These are phyloP conservation scores for Tridacna gigas DNA, from an alignment of 2,888 invertebrate species.

Conservation along the genomic window DNA sequence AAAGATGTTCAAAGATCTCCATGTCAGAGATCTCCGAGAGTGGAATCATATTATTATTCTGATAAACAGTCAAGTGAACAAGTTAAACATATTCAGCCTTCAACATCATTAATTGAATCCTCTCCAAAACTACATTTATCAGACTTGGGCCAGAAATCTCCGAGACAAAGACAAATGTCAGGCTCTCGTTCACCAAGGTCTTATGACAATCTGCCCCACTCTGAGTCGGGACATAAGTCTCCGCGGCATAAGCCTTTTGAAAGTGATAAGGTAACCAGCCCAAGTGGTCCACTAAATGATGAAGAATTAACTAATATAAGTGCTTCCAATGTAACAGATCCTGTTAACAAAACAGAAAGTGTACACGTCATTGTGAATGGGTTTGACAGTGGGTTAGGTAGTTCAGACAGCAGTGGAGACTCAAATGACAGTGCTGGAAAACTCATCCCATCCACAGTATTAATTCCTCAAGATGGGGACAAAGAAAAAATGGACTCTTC, in stretches of 20 bases:
- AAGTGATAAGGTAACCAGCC: neutral
- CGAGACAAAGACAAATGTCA: conserved; percentile 22
- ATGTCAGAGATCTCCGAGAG: conserved; percentile 53
- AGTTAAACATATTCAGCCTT: neutral
- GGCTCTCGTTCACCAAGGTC: conserved; percentile 34
- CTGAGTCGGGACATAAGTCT: neutral
- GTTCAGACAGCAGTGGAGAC: conserved; percentile 80
- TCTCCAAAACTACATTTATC: conserved; percentile 3
- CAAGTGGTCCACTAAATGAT: neutral
- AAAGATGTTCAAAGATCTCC: conserved; percentile 53
- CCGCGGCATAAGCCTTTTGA: conserved; percentile 3
- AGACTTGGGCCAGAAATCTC: conserved; percentile 36
- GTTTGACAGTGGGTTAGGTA: conserved; percentile 79
- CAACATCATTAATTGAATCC: conserved; percentile 15
- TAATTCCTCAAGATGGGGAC: neutral
- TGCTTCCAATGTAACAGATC: conserved; percentile 16
- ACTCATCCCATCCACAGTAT: conserved; percentile 18
- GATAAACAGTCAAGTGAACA: conserved; percentile 17
- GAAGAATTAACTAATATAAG: conserved; percentile 5
- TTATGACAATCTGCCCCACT: conserved; percentile 20
- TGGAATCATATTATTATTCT: conserved; percentile 3
- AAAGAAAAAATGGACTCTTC: neutral
- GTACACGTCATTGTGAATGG: conserved; percentile 40
- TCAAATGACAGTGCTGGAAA: conserved; percentile 79
- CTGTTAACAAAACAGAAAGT: conserved; percentile 8